Percentiles rank a stretch among this genome's conserved stretches.
These are phyloP conservation scores for Zygothrica quintamaculata DNA, from an alignment of 2,888 invertebrate species.

Conservation along the genomic window DNA sequence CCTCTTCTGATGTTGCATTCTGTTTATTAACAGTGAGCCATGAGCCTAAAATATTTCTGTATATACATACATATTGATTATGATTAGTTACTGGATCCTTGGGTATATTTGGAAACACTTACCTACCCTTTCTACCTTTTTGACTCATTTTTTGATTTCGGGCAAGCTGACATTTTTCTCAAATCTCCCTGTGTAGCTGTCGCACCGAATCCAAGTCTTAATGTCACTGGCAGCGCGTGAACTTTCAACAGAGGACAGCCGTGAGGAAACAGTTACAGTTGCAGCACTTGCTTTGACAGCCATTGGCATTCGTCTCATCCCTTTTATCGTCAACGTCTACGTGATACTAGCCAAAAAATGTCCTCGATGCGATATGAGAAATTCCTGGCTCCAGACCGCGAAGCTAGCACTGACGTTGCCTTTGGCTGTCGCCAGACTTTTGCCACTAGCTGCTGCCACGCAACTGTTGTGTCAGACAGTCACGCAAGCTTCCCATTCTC, in stretches of 20 bases:
- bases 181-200: slow-evolving; percentile 59
- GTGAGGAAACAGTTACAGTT: slow-evolving; percentile 31
- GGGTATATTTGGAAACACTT: slow-evolving; percentile 36
- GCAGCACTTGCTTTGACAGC: slow-evolving; percentile 1
- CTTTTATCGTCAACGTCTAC: slow-evolving; percentile 39
- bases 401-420: slow-evolving; percentile 20
- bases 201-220: slow-evolving; percentile 33
- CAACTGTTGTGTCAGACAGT: slow-evolving; percentile 57
- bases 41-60: slow-evolving; percentile 19
- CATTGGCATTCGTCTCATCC: not conserved
- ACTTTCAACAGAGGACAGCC: slow-evolving; percentile 38
- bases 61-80: not conserved
- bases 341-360: slow-evolving; percentile 46
- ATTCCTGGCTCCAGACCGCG: slow-evolving; percentile 50
- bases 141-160: slow-evolving; percentile 61
- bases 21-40: not conserved
- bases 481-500: slow-evolving; percentile 1
- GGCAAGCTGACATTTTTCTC: slow-evolving; percentile 69
- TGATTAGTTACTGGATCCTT: slow-evolving; percentile 16
- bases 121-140: slow-evolving; percentile 61
- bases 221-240: slow-evolving; percentile 49
- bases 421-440: slow-evolving; percentile 47
- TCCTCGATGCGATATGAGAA: slow-evolving; percentile 63
- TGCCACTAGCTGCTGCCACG: slow-evolving; percentile 17
- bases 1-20: not conserved